phyloP scores from a whole-genome alignment of 2,888 invertebrate genomes.

The Hirtodrosophila confusa region DNA sequence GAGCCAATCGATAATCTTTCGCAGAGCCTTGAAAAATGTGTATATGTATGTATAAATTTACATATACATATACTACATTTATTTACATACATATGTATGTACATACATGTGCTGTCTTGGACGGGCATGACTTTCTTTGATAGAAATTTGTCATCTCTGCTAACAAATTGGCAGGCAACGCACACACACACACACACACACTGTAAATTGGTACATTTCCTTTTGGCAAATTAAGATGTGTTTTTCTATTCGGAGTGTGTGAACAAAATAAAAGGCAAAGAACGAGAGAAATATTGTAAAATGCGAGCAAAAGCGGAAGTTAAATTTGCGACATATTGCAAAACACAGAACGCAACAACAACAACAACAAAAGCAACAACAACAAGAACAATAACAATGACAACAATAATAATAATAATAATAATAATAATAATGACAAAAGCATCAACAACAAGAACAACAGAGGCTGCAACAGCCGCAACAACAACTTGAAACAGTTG shows the following conservation, averaged over 20 bases:
- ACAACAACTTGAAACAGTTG: slow-evolving; percentile 32
- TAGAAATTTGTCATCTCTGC: slow-evolving; percentile 57
- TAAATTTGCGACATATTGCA: slow-evolving; percentile 69
- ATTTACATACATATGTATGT: too few species aligned
- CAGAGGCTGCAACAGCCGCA: slow-evolving; percentile 12
- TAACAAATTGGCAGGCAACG: slow-evolving; percentile 28
- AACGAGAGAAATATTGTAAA: slow-evolving; percentile 37
- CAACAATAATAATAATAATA: slow-evolving; percentile 32
- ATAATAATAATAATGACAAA: slow-evolving; percentile 28
- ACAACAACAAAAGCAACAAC: slow-evolving; percentile 22
- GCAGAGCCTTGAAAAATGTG: too few species aligned
- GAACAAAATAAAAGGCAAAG: slow-evolving; percentile 9
- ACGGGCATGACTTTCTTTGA: too few species aligned
- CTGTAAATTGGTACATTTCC: slow-evolving; percentile 68
- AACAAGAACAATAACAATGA: slow-evolving; percentile 32
- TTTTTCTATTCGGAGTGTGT: slow-evolving; percentile 20
- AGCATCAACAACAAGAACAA: slow-evolving; percentile 23
- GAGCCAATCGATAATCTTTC: neutral
- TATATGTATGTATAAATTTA: too few species aligned
- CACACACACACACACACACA: slow-evolving; percentile 9
- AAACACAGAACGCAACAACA: slow-evolving; percentile 51
- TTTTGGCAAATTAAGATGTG: slow-evolving; percentile 62
- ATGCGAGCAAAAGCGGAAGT: slow-evolving; percentile 53
- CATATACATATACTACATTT: too few species aligned
- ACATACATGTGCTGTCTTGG: too few species aligned